Evolutionary conservation across 37 sponge, comb jelly and placozoan species (phyloP).

Genomic region (Cliona cf. orientalis): DNA sequence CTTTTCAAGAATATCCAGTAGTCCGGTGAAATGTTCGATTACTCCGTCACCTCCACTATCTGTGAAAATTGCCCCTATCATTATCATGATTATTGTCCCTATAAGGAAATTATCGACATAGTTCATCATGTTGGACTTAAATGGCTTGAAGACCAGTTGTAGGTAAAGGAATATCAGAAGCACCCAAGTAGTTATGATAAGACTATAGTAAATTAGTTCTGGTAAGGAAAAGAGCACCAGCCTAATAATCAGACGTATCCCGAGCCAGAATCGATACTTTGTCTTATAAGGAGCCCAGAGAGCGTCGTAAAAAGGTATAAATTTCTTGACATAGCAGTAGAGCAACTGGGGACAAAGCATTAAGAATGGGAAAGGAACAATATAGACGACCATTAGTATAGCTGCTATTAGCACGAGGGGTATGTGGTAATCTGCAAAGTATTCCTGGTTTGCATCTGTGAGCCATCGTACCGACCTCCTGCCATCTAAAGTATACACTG

Average conservation of each 20-base stretch:
- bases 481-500: background rate
- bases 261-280: slow-evolving; percentile 51
- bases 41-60: no score
- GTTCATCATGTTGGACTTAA: no score
- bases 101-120: no score
- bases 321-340: background rate
- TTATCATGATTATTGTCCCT: no score
- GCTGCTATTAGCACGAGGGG: slow-evolving; percentile 28
- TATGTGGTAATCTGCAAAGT: slow-evolving; percentile 26
- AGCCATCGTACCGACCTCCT: slow-evolving; percentile 1
- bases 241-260: slow-evolving; percentile 59
- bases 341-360: slow-evolving; percentile 28
- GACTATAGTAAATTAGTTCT: no score
- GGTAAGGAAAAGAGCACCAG: no score
- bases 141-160: no score
- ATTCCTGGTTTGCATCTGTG: slow-evolving; percentile 35
- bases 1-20: no score
- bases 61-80: no score
- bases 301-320: slow-evolving; percentile 55
- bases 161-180: no score
- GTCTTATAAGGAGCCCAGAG: slow-evolving; percentile 54
- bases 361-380: slow-evolving; percentile 36
- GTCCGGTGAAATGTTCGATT: no score
- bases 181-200: no score
- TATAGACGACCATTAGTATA: slow-evolving; percentile 9